A percentile compares a stretch with the other conserved stretches of the same genome.
phyloP scores from a whole-genome alignment of 1,140 invertebrate species.

The Probaryconus sp. region DNA sequence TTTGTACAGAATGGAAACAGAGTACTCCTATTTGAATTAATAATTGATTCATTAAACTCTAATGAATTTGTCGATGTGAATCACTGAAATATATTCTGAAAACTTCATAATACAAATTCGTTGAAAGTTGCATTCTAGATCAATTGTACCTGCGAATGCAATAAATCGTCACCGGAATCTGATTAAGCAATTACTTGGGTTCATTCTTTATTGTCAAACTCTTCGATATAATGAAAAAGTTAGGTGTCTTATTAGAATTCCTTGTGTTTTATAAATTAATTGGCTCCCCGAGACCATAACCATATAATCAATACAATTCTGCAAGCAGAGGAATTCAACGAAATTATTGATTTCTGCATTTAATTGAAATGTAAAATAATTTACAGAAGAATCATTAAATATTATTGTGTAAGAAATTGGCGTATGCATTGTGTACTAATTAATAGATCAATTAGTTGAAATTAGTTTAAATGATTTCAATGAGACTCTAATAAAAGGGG shows the following conservation, averaged over 20 bases:
- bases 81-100: too few relatives aligned
- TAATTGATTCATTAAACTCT: too few relatives aligned
- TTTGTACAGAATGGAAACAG: too few relatives aligned
- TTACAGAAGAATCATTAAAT: too few relatives aligned
- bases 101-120: too few relatives aligned
- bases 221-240: slow-evolving; percentile 6
- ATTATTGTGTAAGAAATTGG: slow-evolving; percentile 64
- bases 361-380: slow-evolving; percentile 32
- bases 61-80: not conserved
- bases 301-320: slow-evolving; percentile 26
- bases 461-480: too few relatives aligned
- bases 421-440: slow-evolving; percentile 69
- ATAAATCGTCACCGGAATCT: slow-evolving; percentile 1
- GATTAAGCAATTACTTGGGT: slow-evolving; percentile 12
- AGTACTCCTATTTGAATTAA: too few relatives aligned
- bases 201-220: not conserved
- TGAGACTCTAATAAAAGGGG: too few relatives aligned
- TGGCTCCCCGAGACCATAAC: slow-evolving; percentile 15
- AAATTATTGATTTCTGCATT: slow-evolving; percentile 69
- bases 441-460: too few relatives aligned
- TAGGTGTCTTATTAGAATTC: slow-evolving; percentile 17
- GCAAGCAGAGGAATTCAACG: slow-evolving; percentile 44
- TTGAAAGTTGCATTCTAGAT: not conserved
- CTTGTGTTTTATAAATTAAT: slow-evolving; percentile 16
- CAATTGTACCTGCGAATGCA: not conserved